Base-by-base conservation (phyloP, 2,797 vertebrate genomes). In the Tarsius wallacei region DNA sequence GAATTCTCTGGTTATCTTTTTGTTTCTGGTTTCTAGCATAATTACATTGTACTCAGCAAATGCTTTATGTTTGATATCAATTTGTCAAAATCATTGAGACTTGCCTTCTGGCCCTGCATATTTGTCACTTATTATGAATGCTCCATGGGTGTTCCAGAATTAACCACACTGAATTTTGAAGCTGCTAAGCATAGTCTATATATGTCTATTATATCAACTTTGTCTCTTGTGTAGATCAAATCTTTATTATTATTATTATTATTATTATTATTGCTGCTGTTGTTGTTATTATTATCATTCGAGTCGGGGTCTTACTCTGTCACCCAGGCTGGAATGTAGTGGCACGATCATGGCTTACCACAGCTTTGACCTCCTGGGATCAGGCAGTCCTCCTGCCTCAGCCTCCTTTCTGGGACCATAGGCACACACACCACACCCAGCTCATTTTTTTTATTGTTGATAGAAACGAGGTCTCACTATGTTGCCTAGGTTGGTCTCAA, bases 1-100 rank as follows among this genome's bases (percentile, higher is more conserved):
- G 68, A 28, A 70, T 78, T 85, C 74, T 94, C 63, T 61, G 63
- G 31, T 85, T 94, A 90, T 85, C 28, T 64, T 76, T 82, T 57
- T 66, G 13, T 94, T 78, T 42, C 14, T 59, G 15, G 31, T 66
- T 26, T 91, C 49, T 80, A 31, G n/a, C 36, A n/a, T 63, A 57
- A 57, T 64, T 95, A 87, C 49, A 73, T 9, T 26, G 13, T 63
- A 64, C 13, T 86, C 57, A 74, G 64, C 73, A 86, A 91, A 73
- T 86, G 6, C 64, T 73, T 73, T 78, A 66, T 55, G 1, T 80
- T 7, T 85, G n/a, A 33, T 78, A 84, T 57, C 22, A 91, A 57
- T 86, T 66, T 57, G 80, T 73, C 70, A 73, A 85, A 90, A 77
- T 68, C 33, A 12, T 77, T 94, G 31, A 77, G 59, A 94, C 33